Evolutionary conservation across 53 echinoderm and acorn worm genomes (phyloP), one percentile per base, ranked within the genome.

Genomic region (Pentamera pediparva): DNA sequence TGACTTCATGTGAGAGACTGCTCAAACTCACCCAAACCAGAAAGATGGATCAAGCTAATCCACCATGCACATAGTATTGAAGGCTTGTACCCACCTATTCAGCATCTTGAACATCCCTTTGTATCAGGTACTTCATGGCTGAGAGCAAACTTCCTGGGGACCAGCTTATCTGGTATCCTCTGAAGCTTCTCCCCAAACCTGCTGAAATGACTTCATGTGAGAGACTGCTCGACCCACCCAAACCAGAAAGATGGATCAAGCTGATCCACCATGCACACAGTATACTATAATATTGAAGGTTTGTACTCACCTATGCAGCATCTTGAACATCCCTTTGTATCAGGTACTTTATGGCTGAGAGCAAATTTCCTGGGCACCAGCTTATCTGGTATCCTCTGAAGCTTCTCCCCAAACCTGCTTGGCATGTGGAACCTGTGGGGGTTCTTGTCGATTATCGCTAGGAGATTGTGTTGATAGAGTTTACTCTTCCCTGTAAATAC

Each of bases 351-450:
- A 70, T 90, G 90, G 67, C 90, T 90, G 70, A 98, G 82, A 56
- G 98, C 91, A 86, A 88, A 98, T 84, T 98, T 98, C 54, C 98
- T 79, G 3, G 98, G 98, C 22, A 98, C 83, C 41, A 98, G 70
- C 56, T 86, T 98, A 65, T 98, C 98, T 7, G 98, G 98, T 69
- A 98, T 98, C 74, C 88, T 77, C 69, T 91, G 91, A 40, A 98
- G 84, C 73, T 88, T 88, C 53, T 98, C 85, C 4, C 98, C 90
- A 39, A 98, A 80, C 72, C 77, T 76, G 36, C 90, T 87, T 21
- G 98, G 98, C 79, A 98, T 98, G 76, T 98, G 98, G 78, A 98
- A 98, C 78, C 90, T 80, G 73, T 93, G 94, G 4, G 91, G 91
- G 81, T 98, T 98, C 81, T 98, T 98, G 77, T 98, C 98, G n/a